Conservation (phyloP, 92 coral and sea anemone species). For the Bergia puertoricense region DNA sequence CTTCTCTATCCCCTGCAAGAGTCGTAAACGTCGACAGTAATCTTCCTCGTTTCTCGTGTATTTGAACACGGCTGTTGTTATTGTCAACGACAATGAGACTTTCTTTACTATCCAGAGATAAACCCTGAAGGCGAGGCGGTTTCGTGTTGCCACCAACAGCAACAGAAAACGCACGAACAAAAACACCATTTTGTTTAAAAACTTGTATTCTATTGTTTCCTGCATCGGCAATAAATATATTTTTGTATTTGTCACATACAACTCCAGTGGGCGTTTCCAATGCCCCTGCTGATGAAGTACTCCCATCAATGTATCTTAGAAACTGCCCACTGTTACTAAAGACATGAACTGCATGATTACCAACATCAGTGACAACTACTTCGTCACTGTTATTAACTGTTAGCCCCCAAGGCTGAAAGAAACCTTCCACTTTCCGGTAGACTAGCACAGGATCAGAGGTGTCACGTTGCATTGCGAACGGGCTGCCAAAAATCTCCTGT, state of each 20-base stretch:
- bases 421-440: background rate
- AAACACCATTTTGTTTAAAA: background rate
- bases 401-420: conserved; percentile 6
- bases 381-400: background rate
- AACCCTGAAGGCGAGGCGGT: conserved; percentile 22
- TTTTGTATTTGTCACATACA: background rate
- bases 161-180: background rate
- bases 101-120: conserved; percentile 2
- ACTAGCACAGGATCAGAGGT: no score
- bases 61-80: conserved; percentile 17
- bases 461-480: background rate
- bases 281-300: background rate
- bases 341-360: background rate
- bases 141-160: background rate
- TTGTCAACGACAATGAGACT: conserved; percentile 21
- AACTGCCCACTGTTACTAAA: background rate
- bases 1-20: background rate
- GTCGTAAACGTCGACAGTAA: background rate
- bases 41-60: background rate
- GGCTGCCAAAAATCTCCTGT: conserved; percentile 17
- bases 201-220: conserved; percentile 3
- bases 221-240: conserved; percentile 9
- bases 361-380: conserved; percentile 9
- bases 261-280: conserved; percentile 11
- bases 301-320: background rate